Percentiles rank a stretch among this genome's conserved stretches.
Conservation (phyloP, 2,888 invertebrate species). For the Bugulina stolonifera region DNA sequence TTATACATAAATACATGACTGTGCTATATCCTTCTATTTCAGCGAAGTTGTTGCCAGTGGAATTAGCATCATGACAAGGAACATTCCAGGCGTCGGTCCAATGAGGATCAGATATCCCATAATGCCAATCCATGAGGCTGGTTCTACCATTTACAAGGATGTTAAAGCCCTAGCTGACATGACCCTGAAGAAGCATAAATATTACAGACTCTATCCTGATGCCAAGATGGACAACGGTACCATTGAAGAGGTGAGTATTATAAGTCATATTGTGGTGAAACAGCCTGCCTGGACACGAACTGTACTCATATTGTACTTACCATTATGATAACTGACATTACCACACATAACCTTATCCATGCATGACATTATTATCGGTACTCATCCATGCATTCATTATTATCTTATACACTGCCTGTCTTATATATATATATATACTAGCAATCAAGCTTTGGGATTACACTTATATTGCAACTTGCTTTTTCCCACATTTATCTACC, state of each 20-base stretch:
- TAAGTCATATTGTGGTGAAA: background rate
- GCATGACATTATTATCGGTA: no score
- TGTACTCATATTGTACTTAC: background rate
- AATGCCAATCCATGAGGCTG: conserved; percentile 16
- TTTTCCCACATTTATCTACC: no score
- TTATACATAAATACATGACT: no score
- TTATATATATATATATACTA: no score
- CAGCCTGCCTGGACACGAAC: background rate
- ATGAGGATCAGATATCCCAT: conserved; percentile 22
- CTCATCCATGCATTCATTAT: no score
- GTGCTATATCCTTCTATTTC: no score
- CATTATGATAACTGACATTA: no score
- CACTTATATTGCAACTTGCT: no score
- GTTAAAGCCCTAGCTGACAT: conserved; percentile 6
- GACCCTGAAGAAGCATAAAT: conserved; percentile 23
- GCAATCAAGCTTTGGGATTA: no score
- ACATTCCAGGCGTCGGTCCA: conserved; percentile 20
- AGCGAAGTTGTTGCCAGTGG: conserved; percentile 6
- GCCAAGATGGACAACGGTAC: conserved; percentile 17
- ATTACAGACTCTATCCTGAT: conserved; percentile 15
- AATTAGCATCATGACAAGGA: conserved; percentile 2
- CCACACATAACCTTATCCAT: no score
- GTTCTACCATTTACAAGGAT: conserved; percentile 13
- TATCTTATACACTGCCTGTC: no score
- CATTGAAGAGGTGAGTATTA: conserved; percentile 19